Evolutionary conservation across 1,140 invertebrate genomes (phyloP).

Genomic region (Helicorthomorpha holstii): DNA sequence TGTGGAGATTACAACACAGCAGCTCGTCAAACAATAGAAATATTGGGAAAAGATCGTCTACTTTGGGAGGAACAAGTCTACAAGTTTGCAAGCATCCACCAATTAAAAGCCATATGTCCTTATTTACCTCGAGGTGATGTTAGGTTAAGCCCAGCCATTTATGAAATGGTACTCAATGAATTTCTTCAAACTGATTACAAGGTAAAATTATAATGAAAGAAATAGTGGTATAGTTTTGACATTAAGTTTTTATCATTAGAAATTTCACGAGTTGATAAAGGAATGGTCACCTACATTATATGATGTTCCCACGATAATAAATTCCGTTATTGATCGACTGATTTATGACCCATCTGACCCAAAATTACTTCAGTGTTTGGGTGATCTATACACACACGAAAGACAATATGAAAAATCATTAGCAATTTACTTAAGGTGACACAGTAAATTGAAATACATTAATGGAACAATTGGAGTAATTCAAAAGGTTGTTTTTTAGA

Average conservation of each 20-base stretch:
- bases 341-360: constrained; percentile 47
- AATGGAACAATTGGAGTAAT: background rate
- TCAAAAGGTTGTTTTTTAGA: constrained; percentile 25
- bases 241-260: constrained; percentile 23
- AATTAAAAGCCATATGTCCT: constrained; percentile 63
- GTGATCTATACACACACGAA: constrained; percentile 77
- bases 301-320: constrained; percentile 66
- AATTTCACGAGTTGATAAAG: constrained; percentile 72
- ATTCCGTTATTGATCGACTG: constrained; percentile 60
- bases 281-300: constrained; percentile 78
- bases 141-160: constrained; percentile 63
- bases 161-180: constrained; percentile 90
- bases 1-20: constrained; percentile 60
- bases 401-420: constrained; percentile 84
- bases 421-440: constrained; percentile 78
- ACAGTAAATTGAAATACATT: constrained; percentile 17
- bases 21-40: constrained; percentile 61
- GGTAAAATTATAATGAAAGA: constrained; percentile 20
- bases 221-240: background rate
- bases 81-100: constrained; percentile 70
- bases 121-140: constrained; percentile 52
- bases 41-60: constrained; percentile 54
- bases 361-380: constrained; percentile 67
- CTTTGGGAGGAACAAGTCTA: constrained; percentile 88
- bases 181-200: constrained; percentile 70